Evolutionary conservation across 2,797 vertebrate genomes (phyloP), one percentile per base, ranked within the genome.

Genomic region (Numenius phaeopus): DNA sequence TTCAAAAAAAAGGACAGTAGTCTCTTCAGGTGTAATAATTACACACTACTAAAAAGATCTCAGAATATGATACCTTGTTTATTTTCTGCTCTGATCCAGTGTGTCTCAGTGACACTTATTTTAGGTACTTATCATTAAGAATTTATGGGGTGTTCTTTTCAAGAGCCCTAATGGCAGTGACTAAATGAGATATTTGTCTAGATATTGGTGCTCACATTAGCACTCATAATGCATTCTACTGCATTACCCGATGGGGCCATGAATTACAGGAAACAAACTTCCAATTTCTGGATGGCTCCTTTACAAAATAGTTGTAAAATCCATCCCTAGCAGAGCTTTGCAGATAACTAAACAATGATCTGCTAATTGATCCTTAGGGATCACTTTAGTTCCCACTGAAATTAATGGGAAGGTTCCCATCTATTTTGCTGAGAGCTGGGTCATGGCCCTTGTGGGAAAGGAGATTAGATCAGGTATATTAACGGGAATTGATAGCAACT

Each of bases 121-220:
- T 91, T 86, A 79, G 77, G 30, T 73, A 90, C 66, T 94, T 87
- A 65, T n/a, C 39, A 79, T 89, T 90, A 96, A 89, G 52, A 95
- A 96, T 95, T 96, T 90, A 89, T 77, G 27, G 37, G 27, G 5
- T 59, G 37, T 76, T 86, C 65, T 92, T 95, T 94, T 82, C 73
- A 90, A 73, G 27, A 89, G 23, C 34, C 22, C 11, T 54, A 44
- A 75, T 57, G 40, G 9, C 52, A 71, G 34, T 42, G 23, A 89
- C 59, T 73, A 90, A 96, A 89, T 0, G 14, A 94, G 55, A 22
- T 67, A 73, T 95, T 90, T 90, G 29, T 93, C 64, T 77, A 84
- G 37, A 71, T 92, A 82, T 46, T 71, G 26, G 14, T 92, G 64
- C 30, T 93, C 39, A 67, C 32, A 55, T 83, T 90, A 84, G 9